Evolutionary conservation across 2,113 vertebrate species (phyloP).

Genomic region (Tricholaema leucomelas): DNA sequence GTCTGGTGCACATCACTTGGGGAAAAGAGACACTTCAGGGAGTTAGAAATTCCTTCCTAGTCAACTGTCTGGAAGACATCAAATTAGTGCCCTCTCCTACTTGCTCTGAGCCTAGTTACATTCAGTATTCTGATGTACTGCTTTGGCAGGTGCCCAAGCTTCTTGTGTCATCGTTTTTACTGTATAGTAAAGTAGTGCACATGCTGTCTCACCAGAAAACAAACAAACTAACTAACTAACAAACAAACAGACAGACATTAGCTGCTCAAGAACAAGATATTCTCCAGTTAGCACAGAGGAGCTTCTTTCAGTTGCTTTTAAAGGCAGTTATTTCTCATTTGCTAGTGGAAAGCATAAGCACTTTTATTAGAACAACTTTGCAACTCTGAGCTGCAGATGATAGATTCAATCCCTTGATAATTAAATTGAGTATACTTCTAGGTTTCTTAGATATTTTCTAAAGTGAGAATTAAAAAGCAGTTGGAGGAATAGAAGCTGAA

Average conservation of each 20-base stretch:
- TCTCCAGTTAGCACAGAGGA: background rate
- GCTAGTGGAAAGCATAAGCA: background rate
- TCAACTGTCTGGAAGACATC: background rate
- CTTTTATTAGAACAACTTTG: background rate
- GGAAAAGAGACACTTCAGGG: background rate
- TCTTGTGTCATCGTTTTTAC: background rate
- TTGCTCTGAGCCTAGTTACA: background rate
- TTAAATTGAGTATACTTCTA: background rate
- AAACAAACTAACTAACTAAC: too few species aligned
- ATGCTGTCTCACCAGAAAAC: accelerated
- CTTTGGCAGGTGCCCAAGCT: background rate
- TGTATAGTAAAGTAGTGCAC: background rate
- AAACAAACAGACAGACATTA: background rate
- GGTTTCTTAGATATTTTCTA: background rate
- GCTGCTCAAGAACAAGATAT: background rate
- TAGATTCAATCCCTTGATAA: background rate
- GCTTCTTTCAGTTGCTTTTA: background rate
- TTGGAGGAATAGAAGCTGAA: slow-evolving; percentile 2
- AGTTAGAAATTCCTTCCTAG: background rate
- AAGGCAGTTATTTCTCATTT: background rate
- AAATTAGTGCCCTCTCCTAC: background rate
- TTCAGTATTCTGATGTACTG: background rate
- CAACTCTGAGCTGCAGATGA: background rate
- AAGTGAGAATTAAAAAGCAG: background rate
- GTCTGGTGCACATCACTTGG: background rate